A percentile compares a stretch with the other conserved stretches of the same genome.
phyloP scores from a whole-genome alignment of 2,113 vertebrate species.

The Pyrgilauda ruficollis region DNA sequence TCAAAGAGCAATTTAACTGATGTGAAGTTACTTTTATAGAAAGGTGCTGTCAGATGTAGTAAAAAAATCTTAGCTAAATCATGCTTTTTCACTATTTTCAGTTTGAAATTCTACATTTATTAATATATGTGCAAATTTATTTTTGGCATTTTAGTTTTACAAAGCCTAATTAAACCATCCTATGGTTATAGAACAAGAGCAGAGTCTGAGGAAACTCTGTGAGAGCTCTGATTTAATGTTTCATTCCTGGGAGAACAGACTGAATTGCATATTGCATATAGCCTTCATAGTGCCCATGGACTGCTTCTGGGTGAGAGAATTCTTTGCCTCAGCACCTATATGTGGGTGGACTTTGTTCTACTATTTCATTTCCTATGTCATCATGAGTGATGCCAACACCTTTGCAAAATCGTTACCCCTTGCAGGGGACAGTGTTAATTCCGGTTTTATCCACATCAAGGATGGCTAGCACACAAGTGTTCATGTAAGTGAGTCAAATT shows the following conservation, averaged over 20 bases:
- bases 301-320: neutral
- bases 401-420: neutral
- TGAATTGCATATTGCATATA: neutral
- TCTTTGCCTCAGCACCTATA: neutral
- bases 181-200: neutral
- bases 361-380: neutral
- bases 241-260: neutral
- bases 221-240: neutral
- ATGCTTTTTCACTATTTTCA: neutral
- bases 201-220: neutral
- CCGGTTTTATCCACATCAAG: neutral
- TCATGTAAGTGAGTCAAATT: neutral
- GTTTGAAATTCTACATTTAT: neutral
- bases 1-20: neutral
- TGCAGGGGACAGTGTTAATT: neutral
- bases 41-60: neutral
- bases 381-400: neutral
- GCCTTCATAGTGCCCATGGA: neutral
- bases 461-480: neutral
- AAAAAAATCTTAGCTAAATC: neutral
- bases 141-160: slow-evolving; percentile 1
- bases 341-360: neutral
- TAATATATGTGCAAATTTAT: neutral
- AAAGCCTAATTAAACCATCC: neutral
- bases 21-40: neutral